phyloP scores from a whole-genome alignment of 2,888 invertebrate species.

The Theretra japonica region DNA sequence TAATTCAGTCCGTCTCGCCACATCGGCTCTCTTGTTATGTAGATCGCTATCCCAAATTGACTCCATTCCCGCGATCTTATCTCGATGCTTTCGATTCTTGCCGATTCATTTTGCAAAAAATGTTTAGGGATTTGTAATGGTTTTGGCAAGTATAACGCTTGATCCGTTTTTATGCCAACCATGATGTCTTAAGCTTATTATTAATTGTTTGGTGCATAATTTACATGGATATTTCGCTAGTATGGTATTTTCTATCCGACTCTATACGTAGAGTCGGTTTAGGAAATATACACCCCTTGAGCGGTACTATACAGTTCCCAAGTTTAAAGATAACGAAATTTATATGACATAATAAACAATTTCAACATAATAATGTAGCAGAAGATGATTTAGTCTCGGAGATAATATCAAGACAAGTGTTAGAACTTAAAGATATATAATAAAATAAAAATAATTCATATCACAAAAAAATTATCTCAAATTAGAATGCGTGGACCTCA shows the following conservation, averaged over 20 bases:
- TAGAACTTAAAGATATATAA: neutral
- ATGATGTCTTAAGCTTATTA: neutral
- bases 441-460: neutral
- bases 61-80: conserved; percentile 22
- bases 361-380: too few relatives aligned
- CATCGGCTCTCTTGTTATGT: conserved; percentile 22
- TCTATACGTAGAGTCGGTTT: too few relatives aligned
- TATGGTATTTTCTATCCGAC: too few relatives aligned
- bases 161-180: conserved; percentile 1
- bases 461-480: conserved; percentile 44
- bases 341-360: too few relatives aligned
- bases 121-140: neutral
- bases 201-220: neutral
- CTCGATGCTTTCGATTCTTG: conserved; percentile 7
- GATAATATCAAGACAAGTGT: too few relatives aligned
- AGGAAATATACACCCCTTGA: too few relatives aligned
- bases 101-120: conserved; percentile 18
- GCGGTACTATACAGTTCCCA: too few relatives aligned
- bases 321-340: too few relatives aligned
- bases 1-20: conserved; percentile 2
- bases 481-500: conserved; percentile 48
- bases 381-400: too few relatives aligned
- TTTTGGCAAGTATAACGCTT: conserved; percentile 7
- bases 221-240: too few relatives aligned
- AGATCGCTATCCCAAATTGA: conserved; percentile 21